Percentiles rank a stretch among this genome's conserved stretches.
Conservation (phyloP, 2,113 vertebrate species). For the Campylorhamphus procurvoides region DNA sequence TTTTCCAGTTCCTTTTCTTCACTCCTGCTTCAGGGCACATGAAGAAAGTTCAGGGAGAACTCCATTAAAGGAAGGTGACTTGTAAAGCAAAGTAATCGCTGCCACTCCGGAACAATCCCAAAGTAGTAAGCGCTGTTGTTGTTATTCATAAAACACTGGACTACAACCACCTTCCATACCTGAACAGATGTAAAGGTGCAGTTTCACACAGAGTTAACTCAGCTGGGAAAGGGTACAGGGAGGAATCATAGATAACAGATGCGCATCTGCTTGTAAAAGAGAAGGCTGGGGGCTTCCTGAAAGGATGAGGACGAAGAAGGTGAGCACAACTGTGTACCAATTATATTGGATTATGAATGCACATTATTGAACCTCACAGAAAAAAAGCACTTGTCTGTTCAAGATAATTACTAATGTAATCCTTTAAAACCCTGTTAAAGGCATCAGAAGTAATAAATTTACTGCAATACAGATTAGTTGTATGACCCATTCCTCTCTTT, state of each 20-base stretch:
- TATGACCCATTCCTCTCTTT: neutral
- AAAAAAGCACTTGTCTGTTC: neutral
- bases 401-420: neutral
- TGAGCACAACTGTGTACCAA: neutral
- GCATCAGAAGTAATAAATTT: neutral
- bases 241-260: neutral
- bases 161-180: neutral
- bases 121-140: neutral
- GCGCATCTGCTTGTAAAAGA: neutral
- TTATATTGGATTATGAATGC: neutral
- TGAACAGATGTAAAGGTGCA: neutral
- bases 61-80: neutral
- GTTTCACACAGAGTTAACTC: neutral
- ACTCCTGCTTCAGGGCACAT: neutral
- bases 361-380: neutral
- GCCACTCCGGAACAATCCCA: neutral
- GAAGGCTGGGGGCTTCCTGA: neutral
- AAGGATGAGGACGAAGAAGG: neutral
- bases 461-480: rapidly evolving
- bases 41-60: neutral
- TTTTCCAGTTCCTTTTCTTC: neutral
- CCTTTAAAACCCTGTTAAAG: neutral
- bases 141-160: neutral
- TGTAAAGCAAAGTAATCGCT: neutral
- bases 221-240: neutral